These are phyloP conservation scores for Microplitis demolitor DNA, from an alignment of 1,140 invertebrate genomes.

Conservation along the genomic window DNA sequence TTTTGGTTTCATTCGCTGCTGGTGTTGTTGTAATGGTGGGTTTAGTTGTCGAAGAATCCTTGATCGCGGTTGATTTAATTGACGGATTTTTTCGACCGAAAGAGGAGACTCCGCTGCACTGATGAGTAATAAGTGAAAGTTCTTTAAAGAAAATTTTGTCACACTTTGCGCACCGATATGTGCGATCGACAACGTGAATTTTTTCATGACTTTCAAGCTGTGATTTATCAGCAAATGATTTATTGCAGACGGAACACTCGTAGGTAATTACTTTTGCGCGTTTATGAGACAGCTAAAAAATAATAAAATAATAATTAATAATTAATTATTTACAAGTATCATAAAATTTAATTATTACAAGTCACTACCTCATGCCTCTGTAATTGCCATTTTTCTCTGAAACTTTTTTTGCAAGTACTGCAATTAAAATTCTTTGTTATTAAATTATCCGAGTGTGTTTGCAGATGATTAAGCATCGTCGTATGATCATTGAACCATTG, in stretches of 20 bases:
- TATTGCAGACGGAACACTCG: slow-evolving; percentile 39
- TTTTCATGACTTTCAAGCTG: slow-evolving; percentile 42
- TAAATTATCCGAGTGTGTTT: slow-evolving; percentile 45
- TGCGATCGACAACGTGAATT: slow-evolving; percentile 44
- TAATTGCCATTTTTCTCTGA: slow-evolving; percentile 50
- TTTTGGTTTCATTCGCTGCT: slow-evolving; percentile 32
- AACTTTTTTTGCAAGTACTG: slow-evolving; percentile 45
- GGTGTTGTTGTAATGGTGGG: no score
- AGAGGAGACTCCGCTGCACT: slow-evolving; percentile 36
- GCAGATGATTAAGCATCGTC: slow-evolving; percentile 48
- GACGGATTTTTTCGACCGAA: slow-evolving; percentile 32
- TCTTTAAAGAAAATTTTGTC: slow-evolving; percentile 55
- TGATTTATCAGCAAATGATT: slow-evolving; percentile 40
- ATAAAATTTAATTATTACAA: slow-evolving; percentile 3
- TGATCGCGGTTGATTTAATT: slow-evolving; percentile 13
- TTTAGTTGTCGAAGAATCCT: background rate
- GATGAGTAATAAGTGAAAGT: slow-evolving; percentile 45
- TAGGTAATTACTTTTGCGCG: slow-evolving; percentile 31
- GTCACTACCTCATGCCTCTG: slow-evolving; percentile 43
- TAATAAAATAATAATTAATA: background rate
- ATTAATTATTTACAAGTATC: background rate
- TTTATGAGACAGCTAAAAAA: slow-evolving; percentile 43
- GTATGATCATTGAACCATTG: slow-evolving; percentile 48
- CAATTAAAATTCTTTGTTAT: slow-evolving; percentile 41
- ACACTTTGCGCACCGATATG: slow-evolving; percentile 50